phyloP scores from a whole-genome alignment of 2,797 vertebrate genomes.

The Paratrypauchen microcephalus region DNA sequence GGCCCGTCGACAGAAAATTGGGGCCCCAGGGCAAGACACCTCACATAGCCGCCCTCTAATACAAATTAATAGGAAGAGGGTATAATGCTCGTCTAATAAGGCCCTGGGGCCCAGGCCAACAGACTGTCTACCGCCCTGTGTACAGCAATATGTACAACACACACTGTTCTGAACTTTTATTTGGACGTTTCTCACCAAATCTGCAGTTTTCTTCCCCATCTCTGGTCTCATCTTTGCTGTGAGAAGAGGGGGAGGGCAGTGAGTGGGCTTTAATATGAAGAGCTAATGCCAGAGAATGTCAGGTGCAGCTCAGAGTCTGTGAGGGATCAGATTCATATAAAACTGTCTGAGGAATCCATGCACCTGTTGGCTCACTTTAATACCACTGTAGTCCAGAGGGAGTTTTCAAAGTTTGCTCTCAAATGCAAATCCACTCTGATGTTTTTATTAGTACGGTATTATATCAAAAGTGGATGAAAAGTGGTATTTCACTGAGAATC shows the following conservation, averaged over 20 bases:
- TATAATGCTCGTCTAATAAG: too few relatives aligned
- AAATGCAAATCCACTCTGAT: not conserved
- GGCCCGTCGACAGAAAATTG: too few relatives aligned
- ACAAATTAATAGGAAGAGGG: too few relatives aligned
- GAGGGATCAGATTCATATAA: not conserved
- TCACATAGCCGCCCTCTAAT: too few relatives aligned
- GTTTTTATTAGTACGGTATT: not conserved
- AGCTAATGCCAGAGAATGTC: constrained; percentile 14
- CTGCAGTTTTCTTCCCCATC: not conserved
- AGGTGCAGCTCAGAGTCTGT: not conserved
- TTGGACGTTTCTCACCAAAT: not conserved
- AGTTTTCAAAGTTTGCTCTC: not conserved
- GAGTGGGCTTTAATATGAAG: constrained; percentile 4
- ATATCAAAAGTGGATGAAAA: not conserved
- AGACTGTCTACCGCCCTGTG: too few relatives aligned
- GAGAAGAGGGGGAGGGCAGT: not conserved
- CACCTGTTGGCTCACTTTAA: not conserved
- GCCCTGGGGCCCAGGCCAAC: too few relatives aligned
- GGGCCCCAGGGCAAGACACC: too few relatives aligned
- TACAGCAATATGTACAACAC: too few relatives aligned
- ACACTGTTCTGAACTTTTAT: too few relatives aligned
- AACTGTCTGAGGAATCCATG: not conserved
- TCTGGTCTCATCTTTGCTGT: not conserved
- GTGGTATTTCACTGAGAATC: not conserved
- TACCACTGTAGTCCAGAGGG: not conserved